phyloP scores from a whole-genome alignment of 2,797 vertebrate genomes.

The Neosilurus hyrtlii region DNA sequence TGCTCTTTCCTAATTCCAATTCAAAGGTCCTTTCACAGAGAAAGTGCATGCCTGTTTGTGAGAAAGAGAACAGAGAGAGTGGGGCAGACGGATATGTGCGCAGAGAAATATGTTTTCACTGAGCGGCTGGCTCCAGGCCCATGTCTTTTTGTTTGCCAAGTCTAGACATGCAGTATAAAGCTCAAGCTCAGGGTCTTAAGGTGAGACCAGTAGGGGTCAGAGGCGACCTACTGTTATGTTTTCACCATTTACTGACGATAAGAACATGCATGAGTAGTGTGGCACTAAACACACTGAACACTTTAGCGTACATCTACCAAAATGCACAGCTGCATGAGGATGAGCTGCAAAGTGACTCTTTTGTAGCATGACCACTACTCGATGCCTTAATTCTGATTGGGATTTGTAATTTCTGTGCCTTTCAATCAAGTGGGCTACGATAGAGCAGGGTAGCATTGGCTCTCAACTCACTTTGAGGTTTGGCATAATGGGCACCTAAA shows the following conservation, averaged over 20 bases:
- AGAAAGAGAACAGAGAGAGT: slow-evolving; percentile 21
- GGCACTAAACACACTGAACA: slow-evolving; percentile 37
- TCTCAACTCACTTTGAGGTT: slow-evolving; percentile 5
- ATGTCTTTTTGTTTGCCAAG: slow-evolving; percentile 64
- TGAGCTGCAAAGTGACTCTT: slow-evolving; percentile 51
- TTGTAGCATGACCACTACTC: background rate
- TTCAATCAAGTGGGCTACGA: background rate
- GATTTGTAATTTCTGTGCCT: background rate
- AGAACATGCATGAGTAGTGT: slow-evolving; percentile 48
- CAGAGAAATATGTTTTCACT: slow-evolving; percentile 27
- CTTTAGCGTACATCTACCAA: slow-evolving; percentile 56
- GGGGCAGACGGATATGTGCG: slow-evolving; percentile 28
- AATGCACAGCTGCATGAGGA: slow-evolving; percentile 55
- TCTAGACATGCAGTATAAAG: slow-evolving; percentile 63
- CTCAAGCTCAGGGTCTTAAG: slow-evolving; percentile 58
- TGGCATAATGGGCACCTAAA: background rate
- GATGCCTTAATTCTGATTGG: background rate
- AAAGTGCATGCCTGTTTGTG: background rate
- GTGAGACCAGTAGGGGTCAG: slow-evolving; percentile 51
- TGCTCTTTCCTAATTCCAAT: slow-evolving; percentile 61
- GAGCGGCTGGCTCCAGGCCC: slow-evolving; percentile 50
- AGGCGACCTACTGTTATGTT: slow-evolving; percentile 60
- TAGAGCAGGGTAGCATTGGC: background rate
- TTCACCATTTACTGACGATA: slow-evolving; percentile 58
- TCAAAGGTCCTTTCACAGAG: slow-evolving; percentile 49